Conservation (phyloP, 2,888 invertebrate species). For the Acleris laterana region DNA sequence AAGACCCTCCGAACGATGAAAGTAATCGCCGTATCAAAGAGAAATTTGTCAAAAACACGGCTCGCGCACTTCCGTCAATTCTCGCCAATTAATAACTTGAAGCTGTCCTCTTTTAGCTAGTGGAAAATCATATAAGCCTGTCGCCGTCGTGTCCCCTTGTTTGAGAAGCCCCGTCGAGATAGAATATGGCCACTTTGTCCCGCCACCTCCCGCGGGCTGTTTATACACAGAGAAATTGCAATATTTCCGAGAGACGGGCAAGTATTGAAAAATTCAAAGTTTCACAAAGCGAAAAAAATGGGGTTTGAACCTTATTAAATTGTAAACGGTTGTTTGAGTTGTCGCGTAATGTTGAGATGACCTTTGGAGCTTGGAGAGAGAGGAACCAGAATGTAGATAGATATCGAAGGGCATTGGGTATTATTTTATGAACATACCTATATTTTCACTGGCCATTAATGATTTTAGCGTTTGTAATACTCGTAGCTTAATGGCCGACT, state of each 20-base stretch:
- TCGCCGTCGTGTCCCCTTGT: conserved; percentile 75
- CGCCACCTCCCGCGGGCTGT: conserved; percentile 76
- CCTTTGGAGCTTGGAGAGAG: conserved; percentile 6
- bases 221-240: conserved; percentile 75
- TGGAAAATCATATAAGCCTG: conserved; percentile 42
- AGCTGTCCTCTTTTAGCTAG: conserved; percentile 53
- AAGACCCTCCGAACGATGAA: conserved; percentile 73
- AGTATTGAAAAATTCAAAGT: conserved; percentile 69
- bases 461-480: too few relatives aligned
- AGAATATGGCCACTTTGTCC: conserved; percentile 84
- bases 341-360: conserved; percentile 17
- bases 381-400: neutral
- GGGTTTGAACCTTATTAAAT: conserved; percentile 35
- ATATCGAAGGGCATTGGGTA: too few relatives aligned
- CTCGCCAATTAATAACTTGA: conserved; percentile 81
- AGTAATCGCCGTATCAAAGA: conserved; percentile 83
- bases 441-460: too few relatives aligned
- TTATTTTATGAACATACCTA: too few relatives aligned
- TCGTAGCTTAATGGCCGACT: too few relatives aligned
- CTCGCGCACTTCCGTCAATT: conserved; percentile 82
- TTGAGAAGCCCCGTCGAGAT: conserved; percentile 82
- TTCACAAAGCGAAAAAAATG: conserved; percentile 50
- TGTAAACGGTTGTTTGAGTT: conserved; percentile 27
- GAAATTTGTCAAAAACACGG: conserved; percentile 84
- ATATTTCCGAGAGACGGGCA: conserved; percentile 68